A percentile compares a stretch with the other conserved stretches of the same genome.
Conservation (phyloP, 53 echinoderm and acorn worm species). For the Zoroaster sp. region DNA sequence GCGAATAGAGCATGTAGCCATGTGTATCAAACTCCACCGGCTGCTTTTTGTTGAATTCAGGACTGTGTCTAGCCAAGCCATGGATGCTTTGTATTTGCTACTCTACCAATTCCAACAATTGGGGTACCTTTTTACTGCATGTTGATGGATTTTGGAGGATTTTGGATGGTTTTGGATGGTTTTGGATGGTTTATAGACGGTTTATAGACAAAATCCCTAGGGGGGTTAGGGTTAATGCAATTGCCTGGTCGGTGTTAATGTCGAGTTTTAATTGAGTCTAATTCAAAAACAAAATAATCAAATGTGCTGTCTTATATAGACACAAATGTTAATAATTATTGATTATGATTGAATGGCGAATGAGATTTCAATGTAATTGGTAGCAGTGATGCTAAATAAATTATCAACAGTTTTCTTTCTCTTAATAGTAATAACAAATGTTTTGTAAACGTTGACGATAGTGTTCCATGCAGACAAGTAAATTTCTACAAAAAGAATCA, state of each 20-base stretch:
- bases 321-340: background rate
- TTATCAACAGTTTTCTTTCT: background rate
- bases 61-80: too few species aligned
- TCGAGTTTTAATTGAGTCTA: background rate
- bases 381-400: background rate
- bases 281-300: background rate
- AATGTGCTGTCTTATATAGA: background rate
- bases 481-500: too few species aligned
- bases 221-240: background rate
- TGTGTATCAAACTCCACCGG: too few species aligned
- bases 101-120: too few species aligned
- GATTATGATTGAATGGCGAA: background rate
- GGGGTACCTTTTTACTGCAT: too few species aligned
- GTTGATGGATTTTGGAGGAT: background rate
- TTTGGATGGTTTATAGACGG: too few species aligned
- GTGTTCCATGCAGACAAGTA: too few species aligned
- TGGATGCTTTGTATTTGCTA: too few species aligned
- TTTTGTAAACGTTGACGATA: background rate
- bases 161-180: too few species aligned
- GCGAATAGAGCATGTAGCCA: too few species aligned
- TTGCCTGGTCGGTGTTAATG: background rate
- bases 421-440: background rate
- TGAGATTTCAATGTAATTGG: background rate
- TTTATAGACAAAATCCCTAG: too few species aligned
- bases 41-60: too few species aligned